Evolutionary conservation across 2,113 vertebrate species (phyloP), one percentile per base, ranked within the genome.

Genomic region (Ascaphus truei): DNA sequence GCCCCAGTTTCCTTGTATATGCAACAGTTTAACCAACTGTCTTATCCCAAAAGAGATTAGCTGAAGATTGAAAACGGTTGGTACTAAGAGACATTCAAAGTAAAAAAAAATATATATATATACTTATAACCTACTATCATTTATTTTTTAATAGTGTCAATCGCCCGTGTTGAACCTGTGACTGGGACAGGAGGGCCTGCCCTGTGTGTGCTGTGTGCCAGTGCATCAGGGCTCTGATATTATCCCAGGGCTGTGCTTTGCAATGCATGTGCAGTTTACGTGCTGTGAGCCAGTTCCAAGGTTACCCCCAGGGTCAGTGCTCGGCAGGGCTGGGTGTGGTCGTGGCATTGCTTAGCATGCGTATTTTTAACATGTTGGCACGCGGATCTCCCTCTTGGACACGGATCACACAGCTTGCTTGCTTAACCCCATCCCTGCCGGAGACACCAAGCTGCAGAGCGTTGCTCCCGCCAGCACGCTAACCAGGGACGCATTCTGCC

Each of bases 331-430:
- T 9, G 56, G 62, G 62, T 65, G 71, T 59, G 67, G 56, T n/a
- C 33, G 12, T 33, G 39, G 55, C 71, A 67, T 43, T 66, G 20
- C 36, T 59, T 66, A 31, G 23, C 62, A 60, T 52, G 62, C 62
- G 18, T 73, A 73, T 73, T 73, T 73, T 66, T 73, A 73, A 73
- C 71, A 66, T 52, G 27, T 48, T 73, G 37, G 45, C 63, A 55
- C 36, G 41, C 47, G 55, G 37, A 69, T 31, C 51, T 62, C 47
- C 39, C 59, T 11, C 4, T 69, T 7, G 72, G 61, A 56, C 29
- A 50, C 30, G 50, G 67, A 71, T 71, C 67, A 71, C 47, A 71
- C 22, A 50, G 31, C 26, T 71, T 71, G 45, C 33, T 41, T 58
- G 57, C 43, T 71, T 71, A 61, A 71, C 67, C 67, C 67, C 55